Conservation (phyloP, 2,113 vertebrate species). For the Gadus macrocephalus region DNA sequence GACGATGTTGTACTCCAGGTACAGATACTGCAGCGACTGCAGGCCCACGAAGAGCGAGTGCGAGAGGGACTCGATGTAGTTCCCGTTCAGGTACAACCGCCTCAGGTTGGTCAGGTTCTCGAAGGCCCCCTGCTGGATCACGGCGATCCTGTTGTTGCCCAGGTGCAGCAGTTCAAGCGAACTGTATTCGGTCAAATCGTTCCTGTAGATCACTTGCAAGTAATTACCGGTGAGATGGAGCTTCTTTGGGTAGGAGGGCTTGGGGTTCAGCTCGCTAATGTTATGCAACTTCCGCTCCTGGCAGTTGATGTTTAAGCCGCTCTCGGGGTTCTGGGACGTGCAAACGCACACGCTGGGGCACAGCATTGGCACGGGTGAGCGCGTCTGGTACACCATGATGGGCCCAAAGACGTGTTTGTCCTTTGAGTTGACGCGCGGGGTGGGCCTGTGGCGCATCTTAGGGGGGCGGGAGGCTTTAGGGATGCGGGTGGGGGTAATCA, state of each 20-base stretch:
- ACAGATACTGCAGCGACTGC: conserved; percentile 93
- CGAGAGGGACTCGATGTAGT: conserved; percentile 92
- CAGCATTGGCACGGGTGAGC: conserved; percentile 87
- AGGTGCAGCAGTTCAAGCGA: conserved; percentile 93
- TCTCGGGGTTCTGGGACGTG: conserved; percentile 91
- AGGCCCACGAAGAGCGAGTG: conserved; percentile 87
- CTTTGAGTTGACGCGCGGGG: conserved; percentile 85
- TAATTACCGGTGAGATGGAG: conserved; percentile 97
- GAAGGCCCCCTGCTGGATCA: conserved; percentile 93
- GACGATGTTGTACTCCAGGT: conserved; percentile 98
- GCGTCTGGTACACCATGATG: conserved; percentile 98
- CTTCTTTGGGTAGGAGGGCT: conserved; percentile 93
- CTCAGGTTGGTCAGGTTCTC: conserved; percentile 91
- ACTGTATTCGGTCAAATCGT: conserved; percentile 85
- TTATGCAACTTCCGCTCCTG: conserved; percentile 93
- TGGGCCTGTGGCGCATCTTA: conserved; percentile 90
- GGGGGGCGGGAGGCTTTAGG: conserved; percentile 91
- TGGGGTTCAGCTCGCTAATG: conserved; percentile 89
- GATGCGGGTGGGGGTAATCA: conserved; percentile 78
- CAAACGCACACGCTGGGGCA: conserved; percentile 91
- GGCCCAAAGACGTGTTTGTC: conserved; percentile 95
- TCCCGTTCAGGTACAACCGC: conserved; percentile 94
- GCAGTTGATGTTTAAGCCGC: conserved; percentile 92
- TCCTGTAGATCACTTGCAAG: conserved; percentile 86
- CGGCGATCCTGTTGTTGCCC: conserved; percentile 92